Base-by-base conservation (phyloP, 2,797 vertebrate genomes). In the Aplochiton taeniatus region DNA sequence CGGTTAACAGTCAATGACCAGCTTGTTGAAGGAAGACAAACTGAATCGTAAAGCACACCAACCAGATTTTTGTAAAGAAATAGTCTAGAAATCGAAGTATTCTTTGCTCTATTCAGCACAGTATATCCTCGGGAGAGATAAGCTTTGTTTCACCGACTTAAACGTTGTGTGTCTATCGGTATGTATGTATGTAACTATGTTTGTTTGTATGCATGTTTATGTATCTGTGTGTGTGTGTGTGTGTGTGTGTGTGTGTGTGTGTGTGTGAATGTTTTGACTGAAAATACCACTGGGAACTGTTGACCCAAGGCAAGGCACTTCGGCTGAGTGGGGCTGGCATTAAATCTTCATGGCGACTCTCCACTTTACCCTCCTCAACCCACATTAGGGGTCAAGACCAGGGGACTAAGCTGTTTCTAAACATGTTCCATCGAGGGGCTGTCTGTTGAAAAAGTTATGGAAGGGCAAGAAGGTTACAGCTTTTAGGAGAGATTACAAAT, bases 301-400 rank as follows among this genome's bases (percentile, higher is more conserved):
- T 87, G 87, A 90, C 83, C 82, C 73, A 65, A 65, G 73, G 76
- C 74, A 18, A 83, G 65, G 81, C 81, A 85, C 78, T 86, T 85
- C 80, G 78, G 76, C 69, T 65, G 78, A 84, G 69, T 63, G 49
- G 83, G 71, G 63, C 66, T 78, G 69, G 80, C 80, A 88, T 88
- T 84, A 89, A 83, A 87, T 87, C 74, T 87, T 88, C 82, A 88
- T 89, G 83, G 84, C 76, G 78, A 70, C 80, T 82, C 77, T 83
- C 56, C 69, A 71, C 83, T 87, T 50, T 50, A 4, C 11, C 9
- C 54, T 10, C 78, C 80, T 69, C 70, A 53, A 80, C 79, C 65
- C 47, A 48, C 7, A 68, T 71, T 72, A 55, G 73, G 75, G 75
- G 80, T 86, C 81, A 86, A 73, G 47, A 50, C 58, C 31, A 5